Conservation (phyloP, 2,797 vertebrate species). For the Pithecia hirsuta region DNA sequence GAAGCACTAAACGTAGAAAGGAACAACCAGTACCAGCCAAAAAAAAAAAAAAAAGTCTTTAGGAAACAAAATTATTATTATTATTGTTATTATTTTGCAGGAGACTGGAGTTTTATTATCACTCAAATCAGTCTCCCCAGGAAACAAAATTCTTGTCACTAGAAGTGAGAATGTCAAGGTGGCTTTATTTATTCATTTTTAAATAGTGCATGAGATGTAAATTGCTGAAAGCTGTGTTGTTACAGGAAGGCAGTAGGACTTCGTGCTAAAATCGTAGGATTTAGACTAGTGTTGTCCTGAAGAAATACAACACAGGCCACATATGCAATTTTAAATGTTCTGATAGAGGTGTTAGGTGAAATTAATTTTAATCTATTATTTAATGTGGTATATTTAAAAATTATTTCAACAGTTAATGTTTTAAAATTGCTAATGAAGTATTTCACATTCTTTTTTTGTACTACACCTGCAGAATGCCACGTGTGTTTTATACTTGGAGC, state of each 20-base stretch:
- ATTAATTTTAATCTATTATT: slow-evolving; percentile 7
- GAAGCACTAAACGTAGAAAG: too few species aligned
- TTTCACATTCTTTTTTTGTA: background rate
- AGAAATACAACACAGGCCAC: background rate
- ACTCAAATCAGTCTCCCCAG: background rate
- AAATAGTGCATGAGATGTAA: background rate
- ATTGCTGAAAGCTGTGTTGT: background rate
- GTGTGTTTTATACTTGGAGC: background rate
- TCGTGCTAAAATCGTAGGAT: background rate
- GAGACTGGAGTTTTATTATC: background rate
- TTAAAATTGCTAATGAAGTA: background rate
- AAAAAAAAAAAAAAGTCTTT: too few species aligned
- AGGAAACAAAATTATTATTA: background rate
- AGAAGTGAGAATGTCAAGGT: background rate
- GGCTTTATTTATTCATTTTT: background rate
- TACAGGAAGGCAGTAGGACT: background rate
- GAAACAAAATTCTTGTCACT: background rate
- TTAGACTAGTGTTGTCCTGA: background rate
- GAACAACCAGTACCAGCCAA: too few species aligned
- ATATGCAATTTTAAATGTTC: background rate
- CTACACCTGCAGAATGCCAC: background rate
- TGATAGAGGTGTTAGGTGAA: background rate
- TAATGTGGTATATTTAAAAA: background rate
- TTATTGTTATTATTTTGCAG: background rate
- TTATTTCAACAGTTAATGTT: background rate